phyloP scores from a whole-genome alignment of 2,113 vertebrate species.

The rat (Rattus norvegicus) region DNA sequence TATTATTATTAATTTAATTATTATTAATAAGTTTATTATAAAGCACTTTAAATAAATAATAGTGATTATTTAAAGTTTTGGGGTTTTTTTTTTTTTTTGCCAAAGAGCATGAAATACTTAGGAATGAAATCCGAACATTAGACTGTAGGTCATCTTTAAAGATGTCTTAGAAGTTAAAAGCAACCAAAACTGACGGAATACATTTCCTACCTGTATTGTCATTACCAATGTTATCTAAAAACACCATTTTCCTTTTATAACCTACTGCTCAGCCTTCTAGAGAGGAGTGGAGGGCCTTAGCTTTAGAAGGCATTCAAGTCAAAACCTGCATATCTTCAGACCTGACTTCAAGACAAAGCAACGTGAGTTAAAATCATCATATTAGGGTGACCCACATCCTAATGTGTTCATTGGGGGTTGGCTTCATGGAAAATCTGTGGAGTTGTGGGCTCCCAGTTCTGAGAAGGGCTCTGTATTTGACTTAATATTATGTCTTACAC shows the following conservation, averaged over 20 bases:
- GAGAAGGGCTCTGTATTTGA: not conserved
- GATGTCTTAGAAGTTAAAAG: not conserved
- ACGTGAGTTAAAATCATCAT: not conserved
- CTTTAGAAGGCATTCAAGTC: not conserved
- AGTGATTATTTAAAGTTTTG: not conserved
- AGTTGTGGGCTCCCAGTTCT: no score
- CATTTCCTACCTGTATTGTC: not conserved
- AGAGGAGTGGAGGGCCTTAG: not conserved
- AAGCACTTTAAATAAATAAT: not conserved
- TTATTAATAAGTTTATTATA: not conserved
- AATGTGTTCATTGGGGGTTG: not conserved
- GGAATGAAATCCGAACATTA: not conserved
- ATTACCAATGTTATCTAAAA: not conserved
- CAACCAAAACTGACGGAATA: not conserved
- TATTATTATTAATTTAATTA: not conserved
- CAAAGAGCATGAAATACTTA: slow-evolving; percentile 5
- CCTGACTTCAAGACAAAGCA: not conserved
- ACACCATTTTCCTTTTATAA: slow-evolving; percentile 1
- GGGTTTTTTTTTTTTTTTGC: no score
- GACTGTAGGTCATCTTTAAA: not conserved
- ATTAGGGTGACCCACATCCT: not conserved
- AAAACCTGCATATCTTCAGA: not conserved
- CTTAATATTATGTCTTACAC: not conserved
- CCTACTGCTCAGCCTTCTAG: not conserved
- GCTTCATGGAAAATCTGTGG: not conserved